Evolutionary conservation across 1,140 invertebrate genomes (phyloP), one percentile per base, ranked within the genome.

Genomic region (Drosophila aff.): DNA sequence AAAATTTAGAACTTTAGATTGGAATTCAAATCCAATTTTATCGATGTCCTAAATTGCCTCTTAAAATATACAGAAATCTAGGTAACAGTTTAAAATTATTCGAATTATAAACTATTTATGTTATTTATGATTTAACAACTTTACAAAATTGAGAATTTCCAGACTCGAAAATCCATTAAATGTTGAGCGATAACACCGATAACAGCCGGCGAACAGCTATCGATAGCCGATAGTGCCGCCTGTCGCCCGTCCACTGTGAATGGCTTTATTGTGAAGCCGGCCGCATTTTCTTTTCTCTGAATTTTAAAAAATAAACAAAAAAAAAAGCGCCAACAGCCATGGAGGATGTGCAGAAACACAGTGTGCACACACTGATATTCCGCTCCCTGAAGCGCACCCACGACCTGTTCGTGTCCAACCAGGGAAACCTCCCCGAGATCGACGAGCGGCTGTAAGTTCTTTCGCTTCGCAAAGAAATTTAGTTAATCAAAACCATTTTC

Each of bases 311-410:
- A 66, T 50, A 76, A 82, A 73, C 55, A 63, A 67, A 49, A 26
- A 47, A 72, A 59, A 47, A 68, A 31, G 10, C 40, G 15, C 11
- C 4, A 31, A 31, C 4, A 13, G 40, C 31, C 23, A 77, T 92
- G 92, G 94, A 97, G 95, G 98, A 99, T 75, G 98, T 99, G 4
- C 98, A 99, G 92, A 96, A 97, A 87, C 98, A 99, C 94, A 99
- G 98, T 6, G 98, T 99, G 0, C 98, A 99, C 89, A 99, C 98
- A 5, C 93, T 99, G 61, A 98, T 99, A 52, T 99, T 99, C 93
- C 95, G 99, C 76, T 99, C 99, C 7, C 94, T 99, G 65, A 99
- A 99, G 93, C 94, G 99, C 86, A 98, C 98, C 15, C 99, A 99
- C 93, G 99, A 99, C 94, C 98, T 99, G 96, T 99, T 99, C 93